These are phyloP conservation scores for Heteractis magnifica DNA, from an alignment of 92 coral and sea anemone species.

Conservation along the genomic window DNA sequence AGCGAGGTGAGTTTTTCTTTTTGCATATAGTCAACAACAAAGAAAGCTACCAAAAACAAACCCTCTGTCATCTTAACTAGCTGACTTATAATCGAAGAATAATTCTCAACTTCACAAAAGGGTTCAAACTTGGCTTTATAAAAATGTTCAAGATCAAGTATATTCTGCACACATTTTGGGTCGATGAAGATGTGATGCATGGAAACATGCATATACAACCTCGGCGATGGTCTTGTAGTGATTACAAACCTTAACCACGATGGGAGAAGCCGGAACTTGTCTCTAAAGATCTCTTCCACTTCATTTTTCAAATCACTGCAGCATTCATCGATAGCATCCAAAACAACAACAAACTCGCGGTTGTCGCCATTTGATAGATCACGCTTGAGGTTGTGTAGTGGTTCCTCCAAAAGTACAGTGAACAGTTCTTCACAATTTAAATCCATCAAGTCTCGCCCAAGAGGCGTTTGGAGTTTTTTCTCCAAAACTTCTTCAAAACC, in stretches of 20 bases:
- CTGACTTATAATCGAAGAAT: background rate
- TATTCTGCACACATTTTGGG: background rate
- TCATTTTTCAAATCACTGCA: background rate
- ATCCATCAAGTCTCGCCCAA: constrained; percentile 12
- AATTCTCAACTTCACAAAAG: background rate
- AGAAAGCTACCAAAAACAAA: constrained; percentile 24
- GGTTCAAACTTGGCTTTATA: background rate
- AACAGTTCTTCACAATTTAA: constrained; percentile 32
- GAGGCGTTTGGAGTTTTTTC: background rate
- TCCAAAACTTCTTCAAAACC: constrained; percentile 26
- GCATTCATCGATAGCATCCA: constrained; percentile 26
- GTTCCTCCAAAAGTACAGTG: constrained; percentile 33
- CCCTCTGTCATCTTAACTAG: constrained; percentile 6
- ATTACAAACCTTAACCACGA: constrained; percentile 8
- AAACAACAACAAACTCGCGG: constrained; percentile 3
- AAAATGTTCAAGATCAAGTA: background rate
- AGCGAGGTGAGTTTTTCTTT: background rate
- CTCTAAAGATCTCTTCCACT: background rate
- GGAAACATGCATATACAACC: background rate
- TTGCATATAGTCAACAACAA: constrained; percentile 15
- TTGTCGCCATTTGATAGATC: background rate
- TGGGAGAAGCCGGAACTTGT: background rate
- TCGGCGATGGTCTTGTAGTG: constrained; percentile 16
- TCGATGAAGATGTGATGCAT: background rate
- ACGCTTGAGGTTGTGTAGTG: background rate